Base-by-base conservation (phyloP, 2,888 invertebrate species). In the Busseola fusca region DNA sequence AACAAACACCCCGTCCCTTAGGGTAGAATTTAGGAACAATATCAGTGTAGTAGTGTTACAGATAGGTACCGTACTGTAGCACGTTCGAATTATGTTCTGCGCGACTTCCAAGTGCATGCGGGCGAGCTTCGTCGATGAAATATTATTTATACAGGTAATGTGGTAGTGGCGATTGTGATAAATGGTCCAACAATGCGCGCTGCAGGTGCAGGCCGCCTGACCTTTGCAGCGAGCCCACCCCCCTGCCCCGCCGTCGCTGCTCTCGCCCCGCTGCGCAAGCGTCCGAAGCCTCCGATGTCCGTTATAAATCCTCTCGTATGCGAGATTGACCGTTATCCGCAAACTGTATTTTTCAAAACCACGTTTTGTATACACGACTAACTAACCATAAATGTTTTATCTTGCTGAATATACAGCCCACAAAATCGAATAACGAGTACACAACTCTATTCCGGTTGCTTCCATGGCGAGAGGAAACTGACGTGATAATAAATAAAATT, bases 201-300 rank as follows among this genome's bases (percentile, higher is more conserved):
- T 79, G 88, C 88, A 87, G 86, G 87, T 86, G 89, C 87, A 82
- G 68, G 77, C 82, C 69, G 82, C 74, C 78, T 88, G 89, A 89
- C 89, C 89, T 89, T 89, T 88, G 81, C 82, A 77, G 62, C 69
- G n/a, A 59, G 69, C 65, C 52, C 57, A 45, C 71, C 40, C 34
- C 63, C 40, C 69, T 40, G 18, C 74, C 40, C 59, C 60, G 67
- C 59, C 21, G 14, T 54, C 65, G 68, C 65, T 34, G 57, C 69
- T 56, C 63, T 69, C 59, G 60, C 59, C 63, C 52, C 69, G 64
- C 78, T 58, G 75, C 72, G 69, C 76, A 67, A 75, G 68, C 76
- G 74, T 16, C 64, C 64, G 45, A 50, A 77, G 78, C 77, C 82
- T 81, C 66, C 81, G 73, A 74, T 69, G 82, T 59, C 87, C 87